Percentiles rank a stretch among this genome's conserved stretches.
These are phyloP conservation scores for Tipula confusa DNA, from an alignment of 2,888 invertebrate species.

Conservation along the genomic window DNA sequence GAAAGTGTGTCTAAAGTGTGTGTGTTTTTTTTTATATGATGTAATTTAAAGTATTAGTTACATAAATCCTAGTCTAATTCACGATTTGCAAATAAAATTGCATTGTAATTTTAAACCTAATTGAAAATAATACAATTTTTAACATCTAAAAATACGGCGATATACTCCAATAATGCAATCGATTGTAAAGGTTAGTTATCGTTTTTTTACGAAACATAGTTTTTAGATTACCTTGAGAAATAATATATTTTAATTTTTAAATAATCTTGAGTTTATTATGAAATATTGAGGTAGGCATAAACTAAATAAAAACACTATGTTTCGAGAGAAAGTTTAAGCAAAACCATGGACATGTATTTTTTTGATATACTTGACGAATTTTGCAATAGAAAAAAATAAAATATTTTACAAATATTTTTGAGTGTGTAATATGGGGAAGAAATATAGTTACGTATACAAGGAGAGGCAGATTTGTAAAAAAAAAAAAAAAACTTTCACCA, in stretches of 20 bases:
- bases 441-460: background rate
- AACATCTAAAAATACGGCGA: background rate
- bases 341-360: background rate
- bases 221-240: conserved; percentile 16
- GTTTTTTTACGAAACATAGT: background rate
- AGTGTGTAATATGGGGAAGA: conserved; percentile 20
- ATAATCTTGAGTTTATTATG: background rate
- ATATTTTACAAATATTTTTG: background rate
- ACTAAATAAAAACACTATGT: background rate
- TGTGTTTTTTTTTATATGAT: background rate
- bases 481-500: background rate
- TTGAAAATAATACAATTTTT: background rate
- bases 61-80: background rate
- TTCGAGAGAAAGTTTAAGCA: conserved; percentile 3
- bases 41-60: background rate
- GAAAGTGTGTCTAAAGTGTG: background rate
- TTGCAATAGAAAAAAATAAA: background rate
- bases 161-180: background rate
- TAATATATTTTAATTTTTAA: conserved; percentile 13
- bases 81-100: background rate
- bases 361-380: background rate
- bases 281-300: background rate
- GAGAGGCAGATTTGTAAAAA: background rate
- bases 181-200: conserved; percentile 20
- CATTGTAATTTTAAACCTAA: background rate